A percentile compares a stretch with the other conserved stretches of the same genome.
Evolutionary conservation across 2,888 invertebrate species (phyloP).

Genomic region (Melieria crassipennis): DNA sequence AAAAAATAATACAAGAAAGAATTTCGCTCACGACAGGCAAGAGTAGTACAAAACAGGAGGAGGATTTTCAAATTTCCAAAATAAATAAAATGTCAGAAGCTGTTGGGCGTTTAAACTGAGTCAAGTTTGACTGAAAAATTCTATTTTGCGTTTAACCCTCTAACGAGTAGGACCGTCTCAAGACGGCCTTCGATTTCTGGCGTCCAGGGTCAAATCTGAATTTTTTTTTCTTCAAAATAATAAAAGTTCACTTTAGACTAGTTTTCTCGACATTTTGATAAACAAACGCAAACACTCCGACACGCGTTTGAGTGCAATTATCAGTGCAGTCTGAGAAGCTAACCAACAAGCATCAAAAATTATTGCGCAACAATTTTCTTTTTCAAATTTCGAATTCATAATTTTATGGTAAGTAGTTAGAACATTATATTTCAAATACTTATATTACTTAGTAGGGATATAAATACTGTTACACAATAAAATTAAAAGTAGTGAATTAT

Average conservation of each 20-base stretch:
- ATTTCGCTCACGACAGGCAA: too few species aligned
- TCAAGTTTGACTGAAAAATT: too few species aligned
- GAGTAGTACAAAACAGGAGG: too few species aligned
- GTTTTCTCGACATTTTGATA: neutral
- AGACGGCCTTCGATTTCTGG: too few species aligned
- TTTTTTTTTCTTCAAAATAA: neutral
- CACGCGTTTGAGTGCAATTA: neutral
- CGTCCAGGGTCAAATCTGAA: too few species aligned
- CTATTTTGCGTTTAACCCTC: neutral
- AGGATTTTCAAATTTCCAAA: too few species aligned
- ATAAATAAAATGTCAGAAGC: too few species aligned
- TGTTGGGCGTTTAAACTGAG: too few species aligned
- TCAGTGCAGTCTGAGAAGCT: neutral
- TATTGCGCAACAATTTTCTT: neutral
- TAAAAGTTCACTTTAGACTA: neutral
- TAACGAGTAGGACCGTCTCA: neutral
- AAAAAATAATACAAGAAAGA: too few species aligned
- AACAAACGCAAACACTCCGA: neutral
- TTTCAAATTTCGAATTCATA: neutral
- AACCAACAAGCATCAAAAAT: neutral
- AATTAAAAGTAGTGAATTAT: neutral
- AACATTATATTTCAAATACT: neutral
- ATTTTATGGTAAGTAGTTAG: neutral
- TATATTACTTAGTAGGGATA: neutral
- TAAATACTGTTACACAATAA: neutral